These are phyloP conservation scores for Pristiophorus japonicus DNA, from an alignment of 2,113 vertebrate genomes.

Conservation along the genomic window DNA sequence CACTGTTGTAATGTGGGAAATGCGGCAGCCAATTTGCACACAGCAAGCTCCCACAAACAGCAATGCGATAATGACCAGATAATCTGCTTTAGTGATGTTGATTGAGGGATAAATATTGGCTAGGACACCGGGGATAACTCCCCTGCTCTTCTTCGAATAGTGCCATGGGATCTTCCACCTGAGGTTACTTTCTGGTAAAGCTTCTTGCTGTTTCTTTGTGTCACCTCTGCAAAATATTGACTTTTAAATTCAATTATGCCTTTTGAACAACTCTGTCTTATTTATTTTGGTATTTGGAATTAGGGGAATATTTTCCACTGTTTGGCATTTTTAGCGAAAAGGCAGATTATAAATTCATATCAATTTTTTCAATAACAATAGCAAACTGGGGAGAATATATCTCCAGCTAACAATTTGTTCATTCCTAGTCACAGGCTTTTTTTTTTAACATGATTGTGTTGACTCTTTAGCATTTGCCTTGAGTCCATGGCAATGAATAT, in stretches of 20 bases:
- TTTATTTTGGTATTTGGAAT: background rate
- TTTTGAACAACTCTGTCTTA: background rate
- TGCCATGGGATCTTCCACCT: too few species aligned
- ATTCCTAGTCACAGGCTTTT: background rate
- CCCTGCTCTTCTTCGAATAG: too few species aligned
- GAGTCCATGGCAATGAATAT: background rate
- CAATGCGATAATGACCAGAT: too few species aligned
- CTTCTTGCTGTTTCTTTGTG: background rate
- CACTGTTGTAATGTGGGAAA: too few species aligned
- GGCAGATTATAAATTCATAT: slow-evolving; percentile 9
- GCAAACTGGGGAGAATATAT: background rate
- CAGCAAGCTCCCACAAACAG: too few species aligned
- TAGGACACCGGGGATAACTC: too few species aligned
- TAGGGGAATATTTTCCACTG: background rate
- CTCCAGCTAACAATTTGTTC: background rate
- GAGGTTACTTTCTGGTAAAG: background rate
- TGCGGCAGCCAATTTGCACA: too few species aligned
- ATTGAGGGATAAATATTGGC: too few species aligned
- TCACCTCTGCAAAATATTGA: background rate
- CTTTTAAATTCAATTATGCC: background rate
- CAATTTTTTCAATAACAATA: background rate
- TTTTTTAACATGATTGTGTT: too few species aligned
- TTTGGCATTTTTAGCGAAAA: background rate
- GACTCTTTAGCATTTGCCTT: background rate
- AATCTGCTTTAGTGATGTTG: too few species aligned